A percentile compares a stretch with the other conserved stretches of the same genome.
These are phyloP conservation scores for Congeria kusceri DNA, from an alignment of 2,888 invertebrate genomes.

Conservation along the genomic window DNA sequence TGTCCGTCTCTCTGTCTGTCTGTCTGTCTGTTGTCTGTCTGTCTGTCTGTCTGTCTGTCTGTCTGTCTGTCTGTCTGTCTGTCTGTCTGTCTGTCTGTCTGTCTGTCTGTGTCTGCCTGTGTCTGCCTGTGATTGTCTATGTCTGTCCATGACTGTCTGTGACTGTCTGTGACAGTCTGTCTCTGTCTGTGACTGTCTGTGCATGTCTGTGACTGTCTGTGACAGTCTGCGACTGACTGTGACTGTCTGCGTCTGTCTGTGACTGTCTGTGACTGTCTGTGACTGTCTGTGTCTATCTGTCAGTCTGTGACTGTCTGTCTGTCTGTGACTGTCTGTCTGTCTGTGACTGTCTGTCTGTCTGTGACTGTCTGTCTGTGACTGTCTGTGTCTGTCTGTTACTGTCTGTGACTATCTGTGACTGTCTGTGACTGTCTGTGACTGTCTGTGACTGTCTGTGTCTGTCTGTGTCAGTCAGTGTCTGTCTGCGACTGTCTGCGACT, in stretches of 20 bases:
- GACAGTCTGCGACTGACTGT: slow-evolving; percentile 4
- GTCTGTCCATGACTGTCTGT: slow-evolving; percentile 10
- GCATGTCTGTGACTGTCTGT: slow-evolving; percentile 13
- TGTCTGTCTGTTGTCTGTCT: slow-evolving; percentile 26
- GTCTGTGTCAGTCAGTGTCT: too few relatives aligned
- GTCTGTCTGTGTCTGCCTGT: slow-evolving; percentile 27
- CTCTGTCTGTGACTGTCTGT: slow-evolving; percentile 19
- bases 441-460: too few relatives aligned
- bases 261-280: slow-evolving; percentile 19
- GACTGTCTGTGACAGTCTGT: slow-evolving; percentile 13
- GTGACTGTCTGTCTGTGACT: neutral
- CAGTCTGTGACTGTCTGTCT: too few relatives aligned
- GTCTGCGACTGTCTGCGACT: too few relatives aligned
- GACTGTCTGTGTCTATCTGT: slow-evolving; percentile 19
- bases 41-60: slow-evolving; percentile 26
- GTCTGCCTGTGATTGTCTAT: slow-evolving; percentile 15
- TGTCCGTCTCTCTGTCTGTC: slow-evolving; percentile 23
- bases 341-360: slow-evolving; percentile 13
- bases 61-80: slow-evolving; percentile 10
- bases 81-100: slow-evolving; percentile 15
- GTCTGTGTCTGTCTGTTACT: too few relatives aligned
- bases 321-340: slow-evolving; percentile 10
- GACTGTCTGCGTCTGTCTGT: slow-evolving; percentile 16
- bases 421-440: too few relatives aligned
- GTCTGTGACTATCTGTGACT: too few relatives aligned